Conservation (phyloP, 1,140 invertebrate genomes). For the Limonius californicus region DNA sequence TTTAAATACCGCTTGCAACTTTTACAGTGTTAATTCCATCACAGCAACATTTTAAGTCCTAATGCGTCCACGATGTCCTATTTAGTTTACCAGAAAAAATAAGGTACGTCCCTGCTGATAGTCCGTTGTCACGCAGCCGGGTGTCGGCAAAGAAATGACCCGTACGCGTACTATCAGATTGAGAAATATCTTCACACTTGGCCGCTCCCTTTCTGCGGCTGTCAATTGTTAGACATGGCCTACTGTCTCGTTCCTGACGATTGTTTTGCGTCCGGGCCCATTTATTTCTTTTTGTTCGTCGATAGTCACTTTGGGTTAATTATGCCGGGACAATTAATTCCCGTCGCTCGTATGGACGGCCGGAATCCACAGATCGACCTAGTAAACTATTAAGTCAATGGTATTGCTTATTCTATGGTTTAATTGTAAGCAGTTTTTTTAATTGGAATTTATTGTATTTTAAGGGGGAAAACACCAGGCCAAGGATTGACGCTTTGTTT, state of each 20-base stretch:
- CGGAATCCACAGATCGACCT: too few relatives aligned
- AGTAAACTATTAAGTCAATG: too few relatives aligned
- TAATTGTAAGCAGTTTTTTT: too few relatives aligned
- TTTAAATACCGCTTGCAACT: too few relatives aligned
- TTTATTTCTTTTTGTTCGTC: constrained; percentile 7
- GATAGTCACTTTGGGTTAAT: constrained; percentile 8
- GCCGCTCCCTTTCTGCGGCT: constrained; percentile 40
- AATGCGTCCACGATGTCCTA: too few relatives aligned
- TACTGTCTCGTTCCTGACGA: constrained; percentile 18
- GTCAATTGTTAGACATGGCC: constrained; percentile 36
- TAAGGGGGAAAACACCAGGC: too few relatives aligned
- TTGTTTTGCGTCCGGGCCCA: neutral
- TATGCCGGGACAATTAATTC: constrained; percentile 2
- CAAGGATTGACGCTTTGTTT: too few relatives aligned
- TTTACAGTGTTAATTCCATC: too few relatives aligned
- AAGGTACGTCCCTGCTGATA: neutral
- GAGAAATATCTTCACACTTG: constrained; percentile 43
- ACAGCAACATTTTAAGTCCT: too few relatives aligned
- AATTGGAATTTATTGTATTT: too few relatives aligned
- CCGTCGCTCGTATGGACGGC: neutral
- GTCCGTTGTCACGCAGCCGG: constrained; percentile 18
- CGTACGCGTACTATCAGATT: constrained; percentile 43
- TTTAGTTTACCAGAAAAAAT: neutral
- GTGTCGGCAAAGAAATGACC: constrained; percentile 38
- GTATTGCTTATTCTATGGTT: too few relatives aligned